Conservation (phyloP, 30 jellyfish, hydroid and myxozoan genomes). For the Aurelia sp. region DNA sequence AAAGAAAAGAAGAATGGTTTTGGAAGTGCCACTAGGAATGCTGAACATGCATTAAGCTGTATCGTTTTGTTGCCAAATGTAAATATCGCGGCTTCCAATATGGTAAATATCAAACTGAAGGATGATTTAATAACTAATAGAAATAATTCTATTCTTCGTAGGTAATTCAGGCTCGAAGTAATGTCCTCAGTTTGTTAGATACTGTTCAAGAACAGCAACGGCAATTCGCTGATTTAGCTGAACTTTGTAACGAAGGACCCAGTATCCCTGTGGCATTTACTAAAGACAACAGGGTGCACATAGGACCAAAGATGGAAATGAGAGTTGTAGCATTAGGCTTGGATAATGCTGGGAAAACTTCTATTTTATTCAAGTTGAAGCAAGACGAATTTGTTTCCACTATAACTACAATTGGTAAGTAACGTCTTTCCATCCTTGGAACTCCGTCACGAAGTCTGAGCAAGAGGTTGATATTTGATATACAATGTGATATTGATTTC, state of each 20-base stretch:
- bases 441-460: no score
- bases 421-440: not conserved
- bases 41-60: no score
- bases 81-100: no score
- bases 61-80: no score
- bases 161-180: constrained; percentile 93
- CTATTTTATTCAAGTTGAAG: constrained; percentile 88
- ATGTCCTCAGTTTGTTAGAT: constrained; percentile 83
- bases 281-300: constrained; percentile 97
- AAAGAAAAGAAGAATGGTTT: no score
- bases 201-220: constrained; percentile 93
- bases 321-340: constrained; percentile 95
- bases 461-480: no score
- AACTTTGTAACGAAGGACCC: constrained; percentile 90
- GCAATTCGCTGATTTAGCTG: constrained; percentile 86
- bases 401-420: constrained; percentile 93
- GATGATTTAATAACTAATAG: no score
- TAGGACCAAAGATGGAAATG: constrained; percentile 99
- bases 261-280: constrained; percentile 92
- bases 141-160: not conserved
- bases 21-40: no score
- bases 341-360: constrained; percentile 98
- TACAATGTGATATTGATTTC: no score
- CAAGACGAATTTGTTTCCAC: constrained; percentile 97
- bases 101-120: no score